Evolutionary conservation across 2,113 vertebrate genomes (phyloP).

Genomic region (Pygoscelis adeliae): DNA sequence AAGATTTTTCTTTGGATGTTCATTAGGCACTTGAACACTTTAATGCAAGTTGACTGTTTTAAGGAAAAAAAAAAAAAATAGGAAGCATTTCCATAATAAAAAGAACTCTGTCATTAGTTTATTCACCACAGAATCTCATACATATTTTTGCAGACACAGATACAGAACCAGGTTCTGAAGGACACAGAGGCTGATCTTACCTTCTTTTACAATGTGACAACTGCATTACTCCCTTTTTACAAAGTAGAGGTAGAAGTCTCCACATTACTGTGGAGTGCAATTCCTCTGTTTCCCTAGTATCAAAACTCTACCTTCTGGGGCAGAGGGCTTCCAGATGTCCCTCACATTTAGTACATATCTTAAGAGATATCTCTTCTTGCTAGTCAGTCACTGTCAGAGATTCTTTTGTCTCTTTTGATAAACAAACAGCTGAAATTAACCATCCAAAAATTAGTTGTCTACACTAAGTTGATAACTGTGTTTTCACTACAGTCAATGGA

Average conservation of each 20-base stretch:
- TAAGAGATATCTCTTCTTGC: neutral
- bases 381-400: neutral
- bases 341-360: neutral
- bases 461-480: rapidly evolving
- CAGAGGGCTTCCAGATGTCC: rapidly evolving
- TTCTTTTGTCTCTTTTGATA: neutral
- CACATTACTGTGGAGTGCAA: neutral
- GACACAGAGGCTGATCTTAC: neutral
- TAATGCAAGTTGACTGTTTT: neutral
- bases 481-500: neutral
- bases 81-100: neutral
- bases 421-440: neutral
- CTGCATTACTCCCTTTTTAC: neutral
- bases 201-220: neutral
- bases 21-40: neutral
- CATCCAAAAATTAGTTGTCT: neutral
- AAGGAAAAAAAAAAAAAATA: neutral
- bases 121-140: neutral
- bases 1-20: neutral
- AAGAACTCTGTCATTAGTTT: neutral
- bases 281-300: neutral
- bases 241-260: neutral
- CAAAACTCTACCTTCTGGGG: neutral
- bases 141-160: neutral
- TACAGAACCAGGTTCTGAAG: neutral